Evolutionary conservation across 2,888 invertebrate species (phyloP), one percentile per base, ranked within the genome.

Genomic region (Melanostoma scalare): DNA sequence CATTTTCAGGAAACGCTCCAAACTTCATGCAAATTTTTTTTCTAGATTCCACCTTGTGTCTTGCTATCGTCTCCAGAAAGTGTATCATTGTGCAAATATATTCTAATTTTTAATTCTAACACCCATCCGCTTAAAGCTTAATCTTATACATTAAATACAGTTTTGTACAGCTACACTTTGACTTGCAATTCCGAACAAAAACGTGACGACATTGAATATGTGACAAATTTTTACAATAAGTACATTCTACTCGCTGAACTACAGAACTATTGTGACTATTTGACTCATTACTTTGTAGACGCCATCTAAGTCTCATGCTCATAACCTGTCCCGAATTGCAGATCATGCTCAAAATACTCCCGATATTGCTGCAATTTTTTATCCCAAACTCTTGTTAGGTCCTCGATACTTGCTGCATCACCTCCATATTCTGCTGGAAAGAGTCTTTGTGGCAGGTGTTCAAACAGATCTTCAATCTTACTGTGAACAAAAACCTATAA

Each of bases 351-450:
- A 55, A 87, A 87, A 68, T 86, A 88, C 9, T 86, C 84, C 1
- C 71, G 50, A 63, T 87, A 87, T 2, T 75, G 44, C 40, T 69
- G 33, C 5, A 88, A 61, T 76, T 87, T 86, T 10, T 86, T 84
- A 33, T 86, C 86, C 88, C 88, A 88, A 6, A 85, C 60, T 42
- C 87, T 82, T 35, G 80, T 78, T 1, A 87, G 67, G 42, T 86
- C 87, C 52, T 86, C 74, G 1, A 93, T 87, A 75, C 92, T 91
- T 86, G 92, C 92, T 71, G 92, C 92, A 30, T 92, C 91, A 2
- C 94, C 94, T 10, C 94, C 94, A 86, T 94, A 94, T 87, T 94
- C 94, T 2, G 88, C 90, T 3, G 94, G 94, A 42, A 94, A 88
- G 36, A 93, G 89, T 8, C 92, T 91, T 87, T 92, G 92, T 1